Evolutionary conservation across 2,113 vertebrate genomes (phyloP).

Genomic region (Meleagris gallopavo): DNA sequence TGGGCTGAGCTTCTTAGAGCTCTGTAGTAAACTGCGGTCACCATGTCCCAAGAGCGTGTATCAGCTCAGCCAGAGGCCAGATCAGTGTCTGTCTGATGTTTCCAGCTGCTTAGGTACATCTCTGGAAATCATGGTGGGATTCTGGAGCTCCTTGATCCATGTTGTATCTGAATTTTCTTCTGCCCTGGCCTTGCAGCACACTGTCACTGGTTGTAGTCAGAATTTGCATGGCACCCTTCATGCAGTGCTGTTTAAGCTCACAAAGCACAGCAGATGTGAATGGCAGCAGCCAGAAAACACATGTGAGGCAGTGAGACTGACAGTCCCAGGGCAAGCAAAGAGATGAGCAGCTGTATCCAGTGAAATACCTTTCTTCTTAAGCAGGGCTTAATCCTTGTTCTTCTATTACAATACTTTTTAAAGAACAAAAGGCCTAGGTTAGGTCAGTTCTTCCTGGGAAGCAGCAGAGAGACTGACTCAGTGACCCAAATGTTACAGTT

Average conservation of each 20-base stretch:
- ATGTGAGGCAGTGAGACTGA: not conserved
- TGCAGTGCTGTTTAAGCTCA: not conserved
- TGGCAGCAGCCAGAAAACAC: not conserved
- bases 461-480: not conserved
- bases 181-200: not conserved
- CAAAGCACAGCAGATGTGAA: not conserved
- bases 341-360: not conserved
- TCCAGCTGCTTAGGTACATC: not conserved
- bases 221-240: not conserved
- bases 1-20: not conserved
- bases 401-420: too few species aligned
- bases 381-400: not conserved
- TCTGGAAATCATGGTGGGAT: not conserved
- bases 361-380: not conserved
- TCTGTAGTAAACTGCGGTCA: not conserved
- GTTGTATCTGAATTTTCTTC: not conserved
- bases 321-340: not conserved
- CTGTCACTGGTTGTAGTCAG: not conserved
- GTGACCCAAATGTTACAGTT: not conserved
- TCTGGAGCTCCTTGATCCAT: not conserved
- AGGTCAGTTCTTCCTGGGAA: not conserved
- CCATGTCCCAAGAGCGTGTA: not conserved
- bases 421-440: not conserved
- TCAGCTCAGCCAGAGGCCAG: not conserved
- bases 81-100: not conserved